Evolutionary conservation across 2,113 vertebrate genomes (phyloP).

Genomic region (Oryctolagus cuniculus): DNA sequence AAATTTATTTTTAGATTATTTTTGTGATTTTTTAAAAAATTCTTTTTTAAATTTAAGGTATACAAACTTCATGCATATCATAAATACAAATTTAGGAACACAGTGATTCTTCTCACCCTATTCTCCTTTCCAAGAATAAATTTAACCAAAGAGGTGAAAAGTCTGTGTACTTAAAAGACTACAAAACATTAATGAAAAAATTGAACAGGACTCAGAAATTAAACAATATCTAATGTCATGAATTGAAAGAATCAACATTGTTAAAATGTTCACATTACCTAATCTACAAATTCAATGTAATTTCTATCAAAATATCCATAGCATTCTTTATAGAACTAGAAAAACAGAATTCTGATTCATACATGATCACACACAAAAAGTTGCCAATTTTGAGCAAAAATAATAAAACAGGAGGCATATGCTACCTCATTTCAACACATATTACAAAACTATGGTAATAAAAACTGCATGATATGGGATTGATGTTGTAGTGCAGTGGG

Average conservation of each 20-base stretch:
- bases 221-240: background rate
- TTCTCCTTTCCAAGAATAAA: too few relatives aligned
- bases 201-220: background rate
- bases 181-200: background rate
- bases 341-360: background rate
- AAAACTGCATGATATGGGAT: background rate
- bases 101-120: too few relatives aligned
- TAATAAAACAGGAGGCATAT: background rate
- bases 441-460: background rate
- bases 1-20: background rate
- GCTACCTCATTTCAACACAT: background rate
- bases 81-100: background rate
- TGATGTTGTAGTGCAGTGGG: too few relatives aligned
- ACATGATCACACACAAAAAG: background rate
- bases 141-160: background rate
- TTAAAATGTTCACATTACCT: background rate
- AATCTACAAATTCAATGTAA: background rate
- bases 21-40: too few relatives aligned
- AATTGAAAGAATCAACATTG: background rate
- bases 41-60: too few relatives aligned
- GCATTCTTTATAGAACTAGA: background rate
- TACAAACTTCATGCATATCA: too few relatives aligned
- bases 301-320: background rate
- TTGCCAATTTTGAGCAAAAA: background rate
- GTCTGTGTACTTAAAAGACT: too few relatives aligned